Conservation (phyloP, 2,797 vertebrate species). For the Syncerus caffer region DNA sequence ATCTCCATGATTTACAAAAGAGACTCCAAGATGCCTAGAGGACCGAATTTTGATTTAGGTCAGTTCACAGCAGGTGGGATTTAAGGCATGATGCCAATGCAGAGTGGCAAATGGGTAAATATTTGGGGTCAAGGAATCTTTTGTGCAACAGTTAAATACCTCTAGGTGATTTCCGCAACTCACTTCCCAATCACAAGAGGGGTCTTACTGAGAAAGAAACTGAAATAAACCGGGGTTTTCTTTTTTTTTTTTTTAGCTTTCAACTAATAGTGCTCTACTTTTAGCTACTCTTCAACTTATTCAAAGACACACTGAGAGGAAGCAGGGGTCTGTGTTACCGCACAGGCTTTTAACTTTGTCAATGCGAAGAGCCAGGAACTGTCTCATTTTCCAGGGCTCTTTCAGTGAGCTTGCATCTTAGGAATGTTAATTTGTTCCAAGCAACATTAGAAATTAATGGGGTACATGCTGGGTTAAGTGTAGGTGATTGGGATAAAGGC, state of each 20-base stretch:
- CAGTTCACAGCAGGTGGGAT: background rate
- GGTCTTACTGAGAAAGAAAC: background rate
- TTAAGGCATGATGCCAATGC: background rate
- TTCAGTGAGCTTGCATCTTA: slow-evolving; percentile 40
- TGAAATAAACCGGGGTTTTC: background rate
- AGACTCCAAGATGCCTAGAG: background rate
- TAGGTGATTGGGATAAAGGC: slow-evolving; percentile 46
- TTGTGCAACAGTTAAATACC: background rate
- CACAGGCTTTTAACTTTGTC: background rate
- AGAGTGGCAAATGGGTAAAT: background rate
- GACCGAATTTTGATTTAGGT: background rate
- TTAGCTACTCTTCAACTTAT: background rate
- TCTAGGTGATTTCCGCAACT: background rate
- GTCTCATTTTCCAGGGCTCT: background rate
- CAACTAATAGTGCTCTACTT: slow-evolving; percentile 11
- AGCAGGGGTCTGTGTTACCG: background rate
- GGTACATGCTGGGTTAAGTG: background rate
- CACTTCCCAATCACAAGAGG: background rate
- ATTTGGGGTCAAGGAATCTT: background rate
- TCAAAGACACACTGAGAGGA: slow-evolving; percentile 28
- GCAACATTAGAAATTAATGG: slow-evolving; percentile 36
- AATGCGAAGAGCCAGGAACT: background rate
- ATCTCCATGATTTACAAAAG: background rate
- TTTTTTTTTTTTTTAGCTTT: background rate
- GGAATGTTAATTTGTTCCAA: slow-evolving; percentile 55